These are phyloP conservation scores for Callipepla squamata DNA, from an alignment of 2,113 vertebrate species.

Conservation along the genomic window DNA sequence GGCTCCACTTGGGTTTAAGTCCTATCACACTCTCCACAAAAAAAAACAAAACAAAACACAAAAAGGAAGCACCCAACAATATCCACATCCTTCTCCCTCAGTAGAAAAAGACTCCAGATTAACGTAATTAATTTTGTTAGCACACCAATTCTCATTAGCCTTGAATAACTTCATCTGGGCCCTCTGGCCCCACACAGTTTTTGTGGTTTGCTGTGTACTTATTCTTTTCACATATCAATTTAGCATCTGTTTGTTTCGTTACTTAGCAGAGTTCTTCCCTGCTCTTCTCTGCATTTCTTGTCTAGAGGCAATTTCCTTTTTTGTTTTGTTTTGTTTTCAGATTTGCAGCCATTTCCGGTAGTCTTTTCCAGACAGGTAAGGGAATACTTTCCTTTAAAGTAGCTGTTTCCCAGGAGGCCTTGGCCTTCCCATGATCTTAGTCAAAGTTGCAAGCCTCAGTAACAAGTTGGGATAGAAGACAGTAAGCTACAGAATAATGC, in stretches of 20 bases:
- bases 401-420: neutral
- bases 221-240: neutral
- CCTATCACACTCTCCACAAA: neutral
- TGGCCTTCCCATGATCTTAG: neutral
- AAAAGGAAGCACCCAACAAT: neutral
- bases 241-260: neutral
- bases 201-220: neutral
- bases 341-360: neutral
- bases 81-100: rapidly evolving
- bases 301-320: neutral
- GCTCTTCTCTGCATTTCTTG: neutral
- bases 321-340: neutral
- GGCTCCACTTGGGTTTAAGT: neutral
- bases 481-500: neutral
- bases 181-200: neutral
- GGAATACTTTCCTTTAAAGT: neutral
- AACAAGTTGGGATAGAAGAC: neutral
- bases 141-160: neutral
- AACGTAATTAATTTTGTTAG: neutral
- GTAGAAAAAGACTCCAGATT: neutral
- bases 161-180: neutral
- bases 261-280: neutral
- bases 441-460: neutral
- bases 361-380: neutral
- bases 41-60: neutral